Conservation (phyloP, 2,113 vertebrate genomes). For the Calonectris borealis region DNA sequence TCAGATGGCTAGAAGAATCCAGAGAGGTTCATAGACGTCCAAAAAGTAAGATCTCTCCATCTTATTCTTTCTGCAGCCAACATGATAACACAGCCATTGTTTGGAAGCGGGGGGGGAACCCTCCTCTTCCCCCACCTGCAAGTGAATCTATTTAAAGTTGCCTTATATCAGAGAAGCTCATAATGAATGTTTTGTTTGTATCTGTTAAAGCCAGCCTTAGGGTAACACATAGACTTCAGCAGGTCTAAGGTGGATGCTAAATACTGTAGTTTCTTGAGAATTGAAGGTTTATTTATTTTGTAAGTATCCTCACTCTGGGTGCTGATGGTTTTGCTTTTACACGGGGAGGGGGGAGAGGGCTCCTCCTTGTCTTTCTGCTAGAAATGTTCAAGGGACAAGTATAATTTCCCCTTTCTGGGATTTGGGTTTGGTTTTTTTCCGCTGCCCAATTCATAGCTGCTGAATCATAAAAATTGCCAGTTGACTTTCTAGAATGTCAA, state of each 20-base stretch:
- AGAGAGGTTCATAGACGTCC: slow-evolving; percentile 12
- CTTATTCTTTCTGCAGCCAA: slow-evolving; percentile 58
- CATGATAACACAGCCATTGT: slow-evolving; percentile 63
- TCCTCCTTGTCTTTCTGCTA: slow-evolving; percentile 51
- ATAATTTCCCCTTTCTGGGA: slow-evolving; percentile 44
- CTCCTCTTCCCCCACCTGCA: slow-evolving; percentile 37
- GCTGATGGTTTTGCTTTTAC: slow-evolving; percentile 40
- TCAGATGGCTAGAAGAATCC: slow-evolving; percentile 36
- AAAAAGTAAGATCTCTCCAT: slow-evolving; percentile 37
- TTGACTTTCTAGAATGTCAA: slow-evolving; percentile 54
- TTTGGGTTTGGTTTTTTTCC: neutral
- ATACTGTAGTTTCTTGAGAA: slow-evolving; percentile 52
- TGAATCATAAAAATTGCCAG: slow-evolving; percentile 44
- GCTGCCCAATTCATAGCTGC: slow-evolving; percentile 64
- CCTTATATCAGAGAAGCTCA: slow-evolving; percentile 75
- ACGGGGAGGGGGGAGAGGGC: neutral
- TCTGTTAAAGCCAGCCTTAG: slow-evolving; percentile 71
- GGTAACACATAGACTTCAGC: slow-evolving; percentile 65
- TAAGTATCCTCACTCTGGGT: neutral
- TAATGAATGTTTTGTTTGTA: slow-evolving; percentile 77
- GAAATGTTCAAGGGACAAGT: slow-evolving; percentile 13
- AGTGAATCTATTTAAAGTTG: slow-evolving; percentile 77
- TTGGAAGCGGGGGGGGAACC: slow-evolving; percentile 19
- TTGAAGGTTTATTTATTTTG: slow-evolving; percentile 61
- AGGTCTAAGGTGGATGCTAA: slow-evolving; percentile 57